These are phyloP conservation scores for Schizopygopsis pylzovi DNA, from an alignment of 2,797 vertebrate species.

Conservation along the genomic window DNA sequence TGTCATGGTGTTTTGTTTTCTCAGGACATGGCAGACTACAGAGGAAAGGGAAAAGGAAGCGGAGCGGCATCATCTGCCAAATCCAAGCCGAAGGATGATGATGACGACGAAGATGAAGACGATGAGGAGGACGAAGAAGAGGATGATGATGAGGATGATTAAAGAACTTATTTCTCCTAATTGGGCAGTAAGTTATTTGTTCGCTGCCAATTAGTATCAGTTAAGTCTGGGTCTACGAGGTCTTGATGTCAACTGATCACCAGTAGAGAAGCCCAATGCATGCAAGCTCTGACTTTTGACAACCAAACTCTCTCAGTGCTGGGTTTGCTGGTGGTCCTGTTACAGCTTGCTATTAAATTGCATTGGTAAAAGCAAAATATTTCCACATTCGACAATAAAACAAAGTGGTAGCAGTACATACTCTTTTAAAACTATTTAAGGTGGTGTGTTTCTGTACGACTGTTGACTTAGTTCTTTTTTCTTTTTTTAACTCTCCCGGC, in stretches of 20 bases:
- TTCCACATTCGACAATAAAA: constrained; percentile 47
- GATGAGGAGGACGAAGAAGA: constrained; percentile 78
- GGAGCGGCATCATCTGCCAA: constrained; percentile 71
- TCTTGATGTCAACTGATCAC: constrained; percentile 45
- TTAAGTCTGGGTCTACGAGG: constrained; percentile 40
- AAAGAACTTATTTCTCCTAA: constrained; percentile 45
- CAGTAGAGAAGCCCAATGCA: constrained; percentile 35
- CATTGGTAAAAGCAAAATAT: constrained; percentile 38
- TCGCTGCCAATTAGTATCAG: constrained; percentile 47
- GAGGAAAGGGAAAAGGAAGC: constrained; percentile 82
- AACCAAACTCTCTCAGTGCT: constrained; percentile 36
- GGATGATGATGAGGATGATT: constrained; percentile 42
- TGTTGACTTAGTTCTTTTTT: constrained; percentile 34
- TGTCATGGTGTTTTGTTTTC: constrained; percentile 8
- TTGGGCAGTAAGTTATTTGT: constrained; percentile 37
- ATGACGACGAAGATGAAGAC: constrained; percentile 81
- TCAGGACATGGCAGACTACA: constrained; percentile 85
- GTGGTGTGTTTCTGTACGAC: constrained; percentile 51
- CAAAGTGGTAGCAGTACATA: constrained; percentile 50
- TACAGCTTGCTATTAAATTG: constrained; percentile 45
- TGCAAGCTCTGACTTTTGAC: constrained; percentile 45
- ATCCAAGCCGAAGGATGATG: constrained; percentile 77
- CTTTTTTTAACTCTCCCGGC: constrained; percentile 46
- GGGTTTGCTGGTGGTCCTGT: constrained; percentile 48
- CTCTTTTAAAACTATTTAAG: constrained; percentile 58